Conservation (phyloP, 2,888 invertebrate species). For the Balanococcus diminutus region DNA sequence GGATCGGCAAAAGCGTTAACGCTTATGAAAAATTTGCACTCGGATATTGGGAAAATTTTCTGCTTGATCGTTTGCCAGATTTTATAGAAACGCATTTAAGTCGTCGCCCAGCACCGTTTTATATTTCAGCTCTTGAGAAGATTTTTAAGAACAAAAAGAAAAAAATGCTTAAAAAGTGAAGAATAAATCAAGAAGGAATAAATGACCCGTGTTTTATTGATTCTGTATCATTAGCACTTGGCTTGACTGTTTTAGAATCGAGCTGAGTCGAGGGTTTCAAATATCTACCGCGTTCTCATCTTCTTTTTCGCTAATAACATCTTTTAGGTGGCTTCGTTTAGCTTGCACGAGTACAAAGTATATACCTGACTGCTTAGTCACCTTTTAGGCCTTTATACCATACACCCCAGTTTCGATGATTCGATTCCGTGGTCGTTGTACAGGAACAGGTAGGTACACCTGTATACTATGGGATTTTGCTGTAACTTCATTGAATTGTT, state of each 20-base stretch:
- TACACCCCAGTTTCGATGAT: neutral
- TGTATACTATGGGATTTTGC: neutral
- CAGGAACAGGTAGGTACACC: too few relatives aligned
- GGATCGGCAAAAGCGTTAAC: neutral
- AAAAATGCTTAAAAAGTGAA: neutral
- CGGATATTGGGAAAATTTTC: neutral
- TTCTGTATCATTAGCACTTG: neutral
- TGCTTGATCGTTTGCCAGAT: neutral
- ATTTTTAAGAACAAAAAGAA: neutral
- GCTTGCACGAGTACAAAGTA: neutral
- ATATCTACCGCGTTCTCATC: neutral
- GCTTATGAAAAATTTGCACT: neutral
- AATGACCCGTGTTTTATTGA: neutral
- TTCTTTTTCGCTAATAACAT: neutral
- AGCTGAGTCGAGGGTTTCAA: neutral
- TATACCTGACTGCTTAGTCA: neutral
- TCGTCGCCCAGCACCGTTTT: neutral
- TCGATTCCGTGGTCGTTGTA: neutral
- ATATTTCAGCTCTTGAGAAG: neutral
- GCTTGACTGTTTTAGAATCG: neutral
- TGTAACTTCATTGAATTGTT: neutral
- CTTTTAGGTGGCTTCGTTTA: neutral
- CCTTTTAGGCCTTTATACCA: neutral
- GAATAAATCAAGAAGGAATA: neutral
- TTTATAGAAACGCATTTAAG: neutral